Base-by-base conservation (phyloP, 2,888 invertebrate species). In the Tricholauxania praeusta region DNA sequence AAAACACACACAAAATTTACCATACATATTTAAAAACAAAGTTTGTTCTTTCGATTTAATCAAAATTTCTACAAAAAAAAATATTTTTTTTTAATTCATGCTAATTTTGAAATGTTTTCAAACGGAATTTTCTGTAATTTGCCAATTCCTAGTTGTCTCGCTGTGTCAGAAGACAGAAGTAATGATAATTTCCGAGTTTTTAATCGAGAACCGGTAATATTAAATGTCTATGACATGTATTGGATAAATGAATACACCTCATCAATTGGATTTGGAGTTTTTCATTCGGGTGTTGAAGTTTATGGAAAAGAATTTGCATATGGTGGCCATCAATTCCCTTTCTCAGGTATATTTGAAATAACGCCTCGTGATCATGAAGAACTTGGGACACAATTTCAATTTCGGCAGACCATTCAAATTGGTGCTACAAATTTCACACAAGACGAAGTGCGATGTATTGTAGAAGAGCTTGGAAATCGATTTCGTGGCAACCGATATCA, bases 181-280 rank as follows among this genome's bases (percentile, higher is more conserved):
- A 17, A 39, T 39, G 10, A 39, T 10, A 3, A 10, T 39, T 64
- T 49, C n/a, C 65, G 32, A 6, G 72, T 47, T 4, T 14, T 3
- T 7, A 17, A 12, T 39, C 75, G 48, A 66, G 93, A 95, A 88
- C 94, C 96, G 48, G 96, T 98, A 75, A 90, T 95, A 77, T 91
- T 98, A 81, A 98, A 98, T 89, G 96, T 98, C 39, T 98, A 99
- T 89, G 98, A 99, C 87, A 97, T 99, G 93, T 95, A 94, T 86
- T 94, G 95, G 93, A 93, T 94, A 77, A 96, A 96, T 88, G 96
- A 97, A 88, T 97, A 96, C 86, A 97, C 97, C 72, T 94, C 96
- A 77, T 93, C 94, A 75, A 92, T 99, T 77, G 98, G 98, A 4
- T 90, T 99, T 78, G 99, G 98, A 69, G 96, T 99, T 80, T 99